phyloP scores from a whole-genome alignment of 2,797 vertebrate genomes.

The Cyclopterus lumpus region DNA sequence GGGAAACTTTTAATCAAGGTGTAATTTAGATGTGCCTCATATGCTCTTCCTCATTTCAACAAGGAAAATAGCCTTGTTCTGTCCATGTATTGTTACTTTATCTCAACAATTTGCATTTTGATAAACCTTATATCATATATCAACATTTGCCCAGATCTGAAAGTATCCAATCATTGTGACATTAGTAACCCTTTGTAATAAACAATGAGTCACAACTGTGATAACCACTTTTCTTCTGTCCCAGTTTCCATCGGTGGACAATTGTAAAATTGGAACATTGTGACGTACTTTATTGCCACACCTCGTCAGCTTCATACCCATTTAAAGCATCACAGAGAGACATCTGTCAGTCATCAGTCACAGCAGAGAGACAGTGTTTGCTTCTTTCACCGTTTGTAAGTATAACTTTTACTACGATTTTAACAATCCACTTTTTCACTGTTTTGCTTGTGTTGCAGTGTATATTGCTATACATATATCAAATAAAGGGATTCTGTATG shows the following conservation, averaged over 20 bases:
- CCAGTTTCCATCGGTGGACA: no score
- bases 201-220: no score
- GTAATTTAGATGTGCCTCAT: neutral
- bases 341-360: neutral
- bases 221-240: no score
- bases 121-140: no score
- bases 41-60: neutral
- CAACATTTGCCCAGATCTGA: no score
- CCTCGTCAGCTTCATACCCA: neutral
- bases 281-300: neutral
- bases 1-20: neutral
- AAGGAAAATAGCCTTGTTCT: neutral
- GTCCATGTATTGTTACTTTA: neutral
- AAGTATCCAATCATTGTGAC: no score
- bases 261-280: neutral
- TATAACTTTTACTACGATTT: neutral
- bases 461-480: neutral
- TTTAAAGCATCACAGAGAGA: neutral
- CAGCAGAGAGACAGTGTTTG: neutral
- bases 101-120: neutral
- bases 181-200: no score
- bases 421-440: no score
- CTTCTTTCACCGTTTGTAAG: neutral
- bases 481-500: neutral
- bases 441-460: no score